phyloP scores from a whole-genome alignment of 2,113 vertebrate genomes.

The Tonatia bakeri region DNA sequence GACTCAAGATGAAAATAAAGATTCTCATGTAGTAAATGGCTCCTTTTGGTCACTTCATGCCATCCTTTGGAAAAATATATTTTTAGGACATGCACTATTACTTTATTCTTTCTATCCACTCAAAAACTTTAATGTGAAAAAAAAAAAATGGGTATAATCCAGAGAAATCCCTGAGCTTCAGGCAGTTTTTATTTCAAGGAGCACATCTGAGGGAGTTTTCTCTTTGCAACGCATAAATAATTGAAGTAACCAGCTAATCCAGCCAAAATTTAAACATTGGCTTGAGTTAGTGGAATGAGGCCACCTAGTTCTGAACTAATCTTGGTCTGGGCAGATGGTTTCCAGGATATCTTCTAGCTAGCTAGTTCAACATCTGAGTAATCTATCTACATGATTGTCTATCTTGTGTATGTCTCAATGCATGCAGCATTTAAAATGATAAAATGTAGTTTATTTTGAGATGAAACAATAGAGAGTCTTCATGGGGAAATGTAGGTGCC shows the following conservation, averaged over 20 bases:
- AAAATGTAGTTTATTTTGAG: not conserved
- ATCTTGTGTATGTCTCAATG: not conserved
- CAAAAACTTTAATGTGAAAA: not conserved
- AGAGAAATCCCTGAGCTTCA: not conserved
- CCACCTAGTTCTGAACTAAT: not conserved
- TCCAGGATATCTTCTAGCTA: not conserved
- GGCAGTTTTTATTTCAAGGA: not conserved
- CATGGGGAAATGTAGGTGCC: accelerated
- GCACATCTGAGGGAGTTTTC: not conserved
- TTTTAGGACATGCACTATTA: not conserved
- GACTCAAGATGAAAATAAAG: not conserved
- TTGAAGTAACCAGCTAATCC: not conserved
- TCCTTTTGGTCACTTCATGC: not conserved
- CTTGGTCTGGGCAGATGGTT: not conserved
- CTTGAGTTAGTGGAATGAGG: too few species aligned
- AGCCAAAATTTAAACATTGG: too few species aligned
- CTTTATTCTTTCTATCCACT: not conserved
- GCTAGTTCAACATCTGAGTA: not conserved
- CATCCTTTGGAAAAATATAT: not conserved
- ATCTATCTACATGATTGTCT: not conserved
- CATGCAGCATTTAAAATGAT: too few species aligned
- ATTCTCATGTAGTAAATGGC: not conserved
- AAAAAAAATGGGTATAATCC: not conserved
- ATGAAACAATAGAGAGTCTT: not conserved
- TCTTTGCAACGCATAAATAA: not conserved